Evolutionary conservation across 2,888 invertebrate species (phyloP), one percentile per base, ranked within the genome.

Genomic region (Lasius fuliginosus): DNA sequence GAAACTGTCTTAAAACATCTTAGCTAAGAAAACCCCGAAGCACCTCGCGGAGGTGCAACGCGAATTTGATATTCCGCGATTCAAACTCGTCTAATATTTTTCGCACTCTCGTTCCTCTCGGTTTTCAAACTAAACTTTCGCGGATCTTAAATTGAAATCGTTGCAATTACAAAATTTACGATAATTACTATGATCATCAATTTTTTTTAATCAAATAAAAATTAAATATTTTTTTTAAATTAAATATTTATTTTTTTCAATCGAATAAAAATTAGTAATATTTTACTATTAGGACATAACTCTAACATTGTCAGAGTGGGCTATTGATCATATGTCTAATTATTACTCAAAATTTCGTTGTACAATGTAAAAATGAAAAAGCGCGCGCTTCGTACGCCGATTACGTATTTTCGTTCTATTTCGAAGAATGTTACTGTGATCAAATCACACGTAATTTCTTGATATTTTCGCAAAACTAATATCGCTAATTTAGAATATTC

Each of bases 1-100:
- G 91, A 92, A 91, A 89, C 84, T 83, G 82, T 87, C 90, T 90
- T 90, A 90, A 91, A 86, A 87, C 69, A 86, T 87, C 82, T 86
- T 73, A 87, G 87, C 86, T 86, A 74, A 86, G 82, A 88, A 83
- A 75, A 69, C 73, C 71, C 33, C 82, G 84, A 56, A 60, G 83
- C 77, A 77, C 1, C 77, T 36, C 56, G 30, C 46, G 30, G 67
- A 65, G 79, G 53, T 74, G 62, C 33, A 60, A 69, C 40, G 40
- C 58, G 64, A 73, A 60, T 23, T 62, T n/a, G 53, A 53, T 56
- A 42, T 82, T 73, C 8, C 68, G 58, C 73, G 40, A 77, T 30
- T 46, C 65, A 27, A 73, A 36, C 60, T 62, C 58, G 18, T 77
- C 60, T 71, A 60, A 60, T 60, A 79, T 79, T 82, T 64, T 71